Base-by-base conservation (phyloP, 1,140 invertebrate genomes). In the Temnothorax longispinosus region DNA sequence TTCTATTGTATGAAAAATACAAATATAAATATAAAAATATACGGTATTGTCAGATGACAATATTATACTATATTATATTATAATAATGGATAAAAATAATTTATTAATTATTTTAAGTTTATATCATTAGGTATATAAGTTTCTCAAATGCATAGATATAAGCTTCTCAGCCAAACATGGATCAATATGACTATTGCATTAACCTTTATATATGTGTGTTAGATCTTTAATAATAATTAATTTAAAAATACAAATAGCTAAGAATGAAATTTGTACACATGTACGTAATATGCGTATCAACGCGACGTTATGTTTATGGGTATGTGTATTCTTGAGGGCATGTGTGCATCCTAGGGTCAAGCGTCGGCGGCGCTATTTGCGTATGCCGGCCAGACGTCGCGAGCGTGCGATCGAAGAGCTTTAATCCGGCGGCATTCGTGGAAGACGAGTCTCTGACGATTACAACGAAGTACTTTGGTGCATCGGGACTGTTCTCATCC, bases 341-440 rank as follows among this genome's bases (percentile, higher is more conserved):
- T 11, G 11, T 47, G 47, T 10, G 47, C 47, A 47, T 71, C 38
- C 5, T 71, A 71, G 52, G 47, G 21, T 56, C 21, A 69, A 81
- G 50, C 75, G 58, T 65, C 35, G 35, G 62, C 38, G 64, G 62
- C 35, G 77, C 50, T 71, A 44, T 71, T 82, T 82, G 65, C 65
- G 78, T 82, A 44, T 11, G 21, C 52, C 21, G 32, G 18, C 65
- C 77, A 80, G 67, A 60, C 80, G 67, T 72, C 41, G 21, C 65
- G 65, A 21, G 52, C 80, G 71, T 47, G 72, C 82, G 62, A 64
- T 78, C 82, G 82, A 64, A 65, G 69, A 74, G 47, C 80, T 84
- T 72, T 87, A 81, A 88, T 80, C 65, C 64, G 82, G 44, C 87
- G 87, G 82, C 35, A 88, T 90, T 88, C 69, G 74, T 87, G 87